phyloP scores from a whole-genome alignment of 2,888 invertebrate species.

The Agonopterix subpropinquella region DNA sequence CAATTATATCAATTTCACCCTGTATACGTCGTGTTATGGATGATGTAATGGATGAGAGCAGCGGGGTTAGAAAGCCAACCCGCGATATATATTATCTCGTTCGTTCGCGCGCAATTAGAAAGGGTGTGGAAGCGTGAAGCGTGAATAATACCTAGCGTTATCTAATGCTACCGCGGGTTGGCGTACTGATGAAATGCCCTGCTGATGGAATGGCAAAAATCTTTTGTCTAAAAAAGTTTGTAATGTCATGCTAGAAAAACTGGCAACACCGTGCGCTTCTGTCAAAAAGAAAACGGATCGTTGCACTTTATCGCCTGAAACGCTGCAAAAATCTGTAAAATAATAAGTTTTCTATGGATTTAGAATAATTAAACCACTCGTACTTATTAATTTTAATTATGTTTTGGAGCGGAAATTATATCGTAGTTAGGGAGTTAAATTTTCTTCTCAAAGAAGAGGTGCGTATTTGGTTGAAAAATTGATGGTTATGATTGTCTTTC shows the following conservation, averaged over 20 bases:
- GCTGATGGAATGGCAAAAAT: not conserved
- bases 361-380: constrained; percentile 47
- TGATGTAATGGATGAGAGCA: no score
- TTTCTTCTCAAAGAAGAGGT: constrained; percentile 87
- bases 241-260: not conserved
- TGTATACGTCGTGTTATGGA: no score
- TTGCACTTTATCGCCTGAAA: constrained; percentile 47
- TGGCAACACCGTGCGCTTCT: constrained; percentile 27
- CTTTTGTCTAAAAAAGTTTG: not conserved
- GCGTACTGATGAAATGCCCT: no score
- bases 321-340: constrained; percentile 45
- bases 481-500: constrained; percentile 45
- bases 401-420: constrained; percentile 90
- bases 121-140: no score
- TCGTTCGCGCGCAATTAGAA: no score
- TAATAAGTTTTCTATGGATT: constrained; percentile 64
- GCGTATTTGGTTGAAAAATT: constrained; percentile 59
- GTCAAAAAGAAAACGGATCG: constrained; percentile 54
- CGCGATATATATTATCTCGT: no score
- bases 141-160: no score
- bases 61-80: no score
- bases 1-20: no score
- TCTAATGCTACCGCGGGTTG: no score
- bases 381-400: constrained; percentile 76
- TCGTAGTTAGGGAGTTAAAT: constrained; percentile 83